A percentile compares a stretch with the other conserved stretches of the same genome.
Conservation (phyloP, 2,888 invertebrate genomes). For the Laspeyria flexula region DNA sequence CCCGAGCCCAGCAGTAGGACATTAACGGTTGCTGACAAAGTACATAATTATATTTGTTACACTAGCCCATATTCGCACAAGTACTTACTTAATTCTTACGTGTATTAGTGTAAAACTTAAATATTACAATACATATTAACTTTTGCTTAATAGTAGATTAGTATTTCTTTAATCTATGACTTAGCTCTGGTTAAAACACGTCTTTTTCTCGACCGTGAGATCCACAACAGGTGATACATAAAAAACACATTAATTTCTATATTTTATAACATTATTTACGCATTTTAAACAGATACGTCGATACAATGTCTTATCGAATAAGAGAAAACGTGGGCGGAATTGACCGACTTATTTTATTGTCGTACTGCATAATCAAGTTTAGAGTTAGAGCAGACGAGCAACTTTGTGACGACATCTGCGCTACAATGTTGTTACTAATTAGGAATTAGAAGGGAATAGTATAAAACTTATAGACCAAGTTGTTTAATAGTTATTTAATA, state of each 20-base stretch:
- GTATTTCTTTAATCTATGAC: background rate
- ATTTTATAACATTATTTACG: constrained; percentile 44
- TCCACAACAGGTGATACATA: constrained; percentile 30
- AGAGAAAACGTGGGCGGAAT: constrained; percentile 48
- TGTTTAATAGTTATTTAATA: background rate
- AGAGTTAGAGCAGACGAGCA: constrained; percentile 18
- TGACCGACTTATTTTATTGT: constrained; percentile 49
- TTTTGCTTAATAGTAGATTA: too few species aligned
- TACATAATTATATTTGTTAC: too few species aligned
- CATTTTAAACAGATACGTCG: constrained; percentile 34
- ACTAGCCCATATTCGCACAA: too few species aligned
- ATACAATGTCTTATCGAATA: constrained; percentile 48
- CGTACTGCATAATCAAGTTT: constrained; percentile 40
- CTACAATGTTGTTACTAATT: constrained; percentile 23
- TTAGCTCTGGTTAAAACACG: background rate
- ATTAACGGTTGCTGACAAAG: too few species aligned
- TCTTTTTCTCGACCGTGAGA: constrained; percentile 23
- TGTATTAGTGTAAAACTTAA: too few species aligned
- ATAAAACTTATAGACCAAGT: background rate
- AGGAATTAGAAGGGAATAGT: background rate
- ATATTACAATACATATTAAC: too few species aligned
- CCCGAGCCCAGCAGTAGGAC: too few species aligned
- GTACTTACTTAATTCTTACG: too few species aligned
- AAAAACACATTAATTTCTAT: constrained; percentile 38
- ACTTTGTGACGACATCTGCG: constrained; percentile 15